Evolutionary conservation across 2,113 vertebrate genomes (phyloP).

Genomic region (Cephalopholis sonnerati): DNA sequence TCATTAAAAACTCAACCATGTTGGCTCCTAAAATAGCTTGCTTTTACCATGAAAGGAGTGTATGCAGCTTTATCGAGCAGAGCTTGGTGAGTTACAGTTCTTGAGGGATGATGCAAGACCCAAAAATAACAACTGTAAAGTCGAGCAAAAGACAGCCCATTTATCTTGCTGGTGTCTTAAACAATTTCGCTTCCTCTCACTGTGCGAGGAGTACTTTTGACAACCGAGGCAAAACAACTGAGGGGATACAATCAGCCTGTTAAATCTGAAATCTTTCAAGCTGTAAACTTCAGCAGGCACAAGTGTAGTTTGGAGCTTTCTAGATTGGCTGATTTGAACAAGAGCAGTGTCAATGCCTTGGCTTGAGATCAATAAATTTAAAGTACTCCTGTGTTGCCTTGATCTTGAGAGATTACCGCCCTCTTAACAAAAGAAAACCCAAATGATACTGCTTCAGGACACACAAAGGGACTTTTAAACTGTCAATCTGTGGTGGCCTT

Average conservation of each 20-base stretch:
- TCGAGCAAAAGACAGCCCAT: slow-evolving; percentile 30
- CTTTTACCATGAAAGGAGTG: slow-evolving; percentile 73
- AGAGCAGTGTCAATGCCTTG: not conserved
- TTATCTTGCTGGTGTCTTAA: slow-evolving; percentile 29
- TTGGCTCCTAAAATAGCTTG: slow-evolving; percentile 31
- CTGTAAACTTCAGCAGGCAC: not conserved
- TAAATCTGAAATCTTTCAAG: not conserved
- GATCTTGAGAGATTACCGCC: slow-evolving; percentile 20
- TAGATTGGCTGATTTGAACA: not conserved
- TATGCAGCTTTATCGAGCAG: slow-evolving; percentile 44
- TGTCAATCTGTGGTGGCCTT: slow-evolving; percentile 4
- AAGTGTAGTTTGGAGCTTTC: not conserved
- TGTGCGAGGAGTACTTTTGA: slow-evolving; percentile 23
- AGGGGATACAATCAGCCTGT: not conserved
- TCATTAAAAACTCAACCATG: slow-evolving; percentile 24
- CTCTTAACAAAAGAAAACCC: no score
- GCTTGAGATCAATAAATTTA: slow-evolving; percentile 7
- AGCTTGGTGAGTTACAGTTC: slow-evolving; percentile 48
- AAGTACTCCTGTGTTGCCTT: slow-evolving; percentile 21
- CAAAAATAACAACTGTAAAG: slow-evolving; percentile 72
- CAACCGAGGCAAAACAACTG: slow-evolving; percentile 37
- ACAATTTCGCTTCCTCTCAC: slow-evolving; percentile 62
- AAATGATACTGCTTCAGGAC: not conserved
- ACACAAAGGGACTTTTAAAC: slow-evolving; percentile 10
- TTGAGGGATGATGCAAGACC: slow-evolving; percentile 69